Percentiles rank a stretch among this genome's conserved stretches.
Evolutionary conservation across 23 tunicate species (phyloP).

Genomic region (Ciona savignyi): DNA sequence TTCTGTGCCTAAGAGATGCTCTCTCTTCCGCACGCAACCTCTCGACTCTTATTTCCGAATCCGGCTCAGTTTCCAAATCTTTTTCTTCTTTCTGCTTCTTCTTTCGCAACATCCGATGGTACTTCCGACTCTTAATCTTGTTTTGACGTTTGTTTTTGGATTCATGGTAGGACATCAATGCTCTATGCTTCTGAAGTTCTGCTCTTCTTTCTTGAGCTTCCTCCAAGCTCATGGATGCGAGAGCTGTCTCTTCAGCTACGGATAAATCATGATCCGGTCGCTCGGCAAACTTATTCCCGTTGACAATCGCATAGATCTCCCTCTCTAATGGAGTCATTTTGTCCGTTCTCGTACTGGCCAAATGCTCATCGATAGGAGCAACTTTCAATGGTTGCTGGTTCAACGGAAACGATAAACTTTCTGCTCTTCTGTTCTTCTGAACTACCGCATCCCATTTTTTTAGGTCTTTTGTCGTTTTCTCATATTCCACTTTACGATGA

Average conservation of each 20-base stretch:
- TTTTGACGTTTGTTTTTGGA: conserved; percentile 49
- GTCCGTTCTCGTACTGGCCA: conserved; percentile 13
- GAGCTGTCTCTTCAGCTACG: conserved; percentile 55
- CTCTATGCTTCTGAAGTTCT: conserved; percentile 70
- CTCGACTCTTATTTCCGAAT: conserved; percentile 8
- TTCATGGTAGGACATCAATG: conserved; percentile 73
- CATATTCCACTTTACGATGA: conserved; percentile 71
- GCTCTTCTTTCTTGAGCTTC: conserved; percentile 59
- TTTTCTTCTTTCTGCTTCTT: conserved; percentile 40
- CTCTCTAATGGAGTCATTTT: conserved; percentile 62
- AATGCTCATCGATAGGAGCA: conserved; percentile 42
- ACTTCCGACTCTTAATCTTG: conserved; percentile 73
- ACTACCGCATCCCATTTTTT: conserved; percentile 69
- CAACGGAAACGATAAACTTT: conserved; percentile 71
- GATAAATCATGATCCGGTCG: conserved; percentile 45
- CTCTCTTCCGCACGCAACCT: conserved; percentile 67
- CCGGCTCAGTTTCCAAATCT: conserved; percentile 9
- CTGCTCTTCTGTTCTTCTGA: conserved; percentile 62
- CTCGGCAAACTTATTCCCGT: conserved; percentile 67
- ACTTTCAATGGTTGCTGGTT: conserved; percentile 50
- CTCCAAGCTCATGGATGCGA: conserved; percentile 47
- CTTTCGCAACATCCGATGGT: conserved; percentile 36
- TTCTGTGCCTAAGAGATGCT: conserved; percentile 64
- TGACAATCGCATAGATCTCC: conserved; percentile 55
- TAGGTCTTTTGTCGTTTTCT: conserved; percentile 27